These are phyloP conservation scores for Thunnus maccoyii DNA, from an alignment of 2,113 vertebrate genomes.

Conservation along the genomic window DNA sequence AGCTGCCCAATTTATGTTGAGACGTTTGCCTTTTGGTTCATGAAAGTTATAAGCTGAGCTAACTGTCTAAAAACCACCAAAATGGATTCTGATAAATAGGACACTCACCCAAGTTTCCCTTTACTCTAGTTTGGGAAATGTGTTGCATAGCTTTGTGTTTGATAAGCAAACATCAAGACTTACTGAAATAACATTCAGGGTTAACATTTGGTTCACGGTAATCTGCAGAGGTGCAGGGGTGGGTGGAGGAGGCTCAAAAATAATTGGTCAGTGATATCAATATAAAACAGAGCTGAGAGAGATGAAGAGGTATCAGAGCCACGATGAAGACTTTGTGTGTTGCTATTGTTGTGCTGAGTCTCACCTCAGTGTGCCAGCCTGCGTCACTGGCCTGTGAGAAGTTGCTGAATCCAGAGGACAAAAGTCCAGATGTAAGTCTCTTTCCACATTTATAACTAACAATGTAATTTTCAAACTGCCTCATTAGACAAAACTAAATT, in stretches of 20 bases:
- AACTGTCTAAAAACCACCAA: no score
- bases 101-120: neutral
- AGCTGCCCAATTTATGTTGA: no score
- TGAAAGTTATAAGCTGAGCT: no score
- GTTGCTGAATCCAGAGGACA: constrained; percentile 29
- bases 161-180: neutral
- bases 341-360: constrained; percentile 42
- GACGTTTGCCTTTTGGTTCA: no score
- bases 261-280: constrained; percentile 30
- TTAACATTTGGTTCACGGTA: neutral
- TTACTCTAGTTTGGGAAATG: neutral
- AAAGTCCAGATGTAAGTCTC: constrained; percentile 40
- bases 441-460: neutral
- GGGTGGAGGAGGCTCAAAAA: neutral
- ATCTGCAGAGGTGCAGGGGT: neutral
- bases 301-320: neutral
- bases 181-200: neutral
- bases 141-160: constrained; percentile 15
- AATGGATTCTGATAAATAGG: no score
- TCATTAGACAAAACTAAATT: neutral
- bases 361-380: constrained; percentile 43
- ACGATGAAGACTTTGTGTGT: constrained; percentile 54
- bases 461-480: neutral
- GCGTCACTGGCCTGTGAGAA: constrained; percentile 49
- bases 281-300: constrained; percentile 23